Evolutionary conservation across 1,140 invertebrate species (phyloP).

Genomic region (Magallana gigas): DNA sequence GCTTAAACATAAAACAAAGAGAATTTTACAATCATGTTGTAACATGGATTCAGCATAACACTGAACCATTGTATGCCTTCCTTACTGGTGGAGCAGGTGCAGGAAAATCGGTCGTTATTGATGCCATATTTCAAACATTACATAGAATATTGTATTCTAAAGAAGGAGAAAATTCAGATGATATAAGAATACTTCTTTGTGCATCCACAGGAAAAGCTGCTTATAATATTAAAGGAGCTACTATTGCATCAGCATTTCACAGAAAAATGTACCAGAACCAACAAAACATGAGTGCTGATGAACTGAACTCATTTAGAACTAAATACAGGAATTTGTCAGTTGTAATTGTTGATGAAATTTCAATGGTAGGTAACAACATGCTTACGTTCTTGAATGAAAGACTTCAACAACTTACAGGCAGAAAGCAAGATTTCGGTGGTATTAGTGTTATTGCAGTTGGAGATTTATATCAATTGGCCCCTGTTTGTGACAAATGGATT

Average conservation of each 20-base stretch:
- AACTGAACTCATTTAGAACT: constrained; percentile 48
- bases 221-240: constrained; percentile 49
- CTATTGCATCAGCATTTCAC: constrained; percentile 47
- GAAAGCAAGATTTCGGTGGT: constrained; percentile 53
- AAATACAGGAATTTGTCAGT: constrained; percentile 50
- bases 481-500: constrained; percentile 57
- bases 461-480: constrained; percentile 58
- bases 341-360: constrained; percentile 61
- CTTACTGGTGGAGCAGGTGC: constrained; percentile 58
- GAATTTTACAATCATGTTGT: constrained; percentile 54
- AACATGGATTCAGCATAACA: constrained; percentile 34
- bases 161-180: constrained; percentile 54
- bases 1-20: constrained; percentile 49
- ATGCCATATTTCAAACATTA: constrained; percentile 53
- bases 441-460: constrained; percentile 57
- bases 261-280: constrained; percentile 47
- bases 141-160: constrained; percentile 45
- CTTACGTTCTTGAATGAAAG: constrained; percentile 50
- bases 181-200: constrained; percentile 51
- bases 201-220: constrained; percentile 61
- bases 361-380: constrained; percentile 60
- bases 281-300: constrained; percentile 40
- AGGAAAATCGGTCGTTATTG: constrained; percentile 56
- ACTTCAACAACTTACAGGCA: constrained; percentile 56
- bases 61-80: constrained; percentile 52